Evolutionary conservation across 2,113 vertebrate genomes (phyloP).

Genomic region (Petroica traversi): DNA sequence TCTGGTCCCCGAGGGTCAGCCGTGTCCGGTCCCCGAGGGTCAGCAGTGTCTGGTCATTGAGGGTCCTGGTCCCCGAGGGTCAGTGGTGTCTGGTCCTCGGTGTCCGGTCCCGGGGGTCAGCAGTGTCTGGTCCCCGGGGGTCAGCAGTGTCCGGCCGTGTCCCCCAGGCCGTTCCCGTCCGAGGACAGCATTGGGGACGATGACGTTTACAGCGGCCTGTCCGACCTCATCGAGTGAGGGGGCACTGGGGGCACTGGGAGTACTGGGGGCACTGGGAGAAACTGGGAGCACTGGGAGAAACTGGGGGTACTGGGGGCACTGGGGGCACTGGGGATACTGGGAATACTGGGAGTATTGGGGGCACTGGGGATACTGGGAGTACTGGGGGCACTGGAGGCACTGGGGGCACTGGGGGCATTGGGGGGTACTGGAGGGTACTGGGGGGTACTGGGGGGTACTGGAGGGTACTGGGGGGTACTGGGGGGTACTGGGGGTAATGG

Average conservation of each 20-base stretch:
- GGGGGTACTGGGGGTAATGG: no score
- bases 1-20: no score
- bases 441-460: no score
- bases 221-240: constrained; percentile 90
- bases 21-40: no score
- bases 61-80: background rate
- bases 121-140: background rate
- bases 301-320: no score
- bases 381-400: no score
- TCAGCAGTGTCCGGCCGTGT: background rate
- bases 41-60: no score
- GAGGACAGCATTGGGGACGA: constrained; percentile 82
- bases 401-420: no score
- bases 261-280: no score
- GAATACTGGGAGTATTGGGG: background rate
- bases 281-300: background rate
- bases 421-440: no score
- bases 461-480: no score
- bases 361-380: background rate
- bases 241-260: background rate
- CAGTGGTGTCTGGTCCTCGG: background rate
- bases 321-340: background rate
- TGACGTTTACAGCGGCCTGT: constrained; percentile 90
- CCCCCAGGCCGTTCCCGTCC: constrained; percentile 83
- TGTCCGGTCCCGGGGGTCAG: background rate